Base-by-base conservation (phyloP, 2,113 vertebrate species). In the Echinops telfairi region DNA sequence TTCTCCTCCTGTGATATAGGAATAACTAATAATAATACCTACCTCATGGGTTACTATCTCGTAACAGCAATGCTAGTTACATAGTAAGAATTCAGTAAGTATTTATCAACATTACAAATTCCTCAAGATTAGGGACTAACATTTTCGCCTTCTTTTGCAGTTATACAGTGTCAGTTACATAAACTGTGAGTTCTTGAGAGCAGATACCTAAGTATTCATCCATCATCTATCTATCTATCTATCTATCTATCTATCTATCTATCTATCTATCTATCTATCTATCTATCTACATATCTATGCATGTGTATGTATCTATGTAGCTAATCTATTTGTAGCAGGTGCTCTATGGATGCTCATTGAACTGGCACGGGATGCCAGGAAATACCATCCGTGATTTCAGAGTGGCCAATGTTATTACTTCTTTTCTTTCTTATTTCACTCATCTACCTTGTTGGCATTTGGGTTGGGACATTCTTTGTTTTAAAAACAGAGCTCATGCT, bases 71-170 rank as follows among this genome's bases (percentile, higher is more conserved):
- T 78, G n/a, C 15, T 57, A 95, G 33, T 73, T 40, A 57, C 40
- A 12, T 1, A 43, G 57, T 57, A 83, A 89, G 20, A 36, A 83
- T 57, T n/a, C 57, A 57, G 53, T 40, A 40, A 81, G 70, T 20
- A 6, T 66, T 66, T 68, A 68, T 68, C 66, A 31, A 2, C 66
- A 68, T 68, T 68, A 68, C 14, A 68, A 31, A 64, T 64, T 64
- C 62, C 9, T 79, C 36, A 31, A 38, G 57, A 27, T 5, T 33
- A 4, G 23, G 8, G 58, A 38, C 23, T 73, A 4, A 66, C 33
- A 27, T 73, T 58, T 75, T 60, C 23, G 58, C 80, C 68, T 93
- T 40, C 14, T 83, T 84, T 89, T 91, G 40, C 47, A 47, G 90
- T 83, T 83, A n/a, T 73, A 60, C 22, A 89, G 36, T 53, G 23